These are phyloP conservation scores for Hybognathus amarus DNA, from an alignment of 2,797 vertebrate species.

Conservation along the genomic window DNA sequence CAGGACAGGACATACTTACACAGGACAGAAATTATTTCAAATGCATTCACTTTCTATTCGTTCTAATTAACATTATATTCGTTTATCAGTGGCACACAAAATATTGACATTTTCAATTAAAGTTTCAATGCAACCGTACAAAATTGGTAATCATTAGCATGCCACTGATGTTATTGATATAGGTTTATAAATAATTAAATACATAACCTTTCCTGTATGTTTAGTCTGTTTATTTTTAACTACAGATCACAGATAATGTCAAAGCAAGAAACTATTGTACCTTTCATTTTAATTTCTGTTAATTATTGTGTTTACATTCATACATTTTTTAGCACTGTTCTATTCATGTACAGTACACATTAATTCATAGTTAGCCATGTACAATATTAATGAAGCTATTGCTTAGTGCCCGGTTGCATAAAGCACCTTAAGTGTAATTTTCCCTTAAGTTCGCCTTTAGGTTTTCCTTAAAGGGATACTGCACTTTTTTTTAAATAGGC, in stretches of 20 bases:
- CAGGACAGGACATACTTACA: too few relatives aligned
- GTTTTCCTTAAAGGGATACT: not conserved
- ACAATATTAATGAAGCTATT: too few relatives aligned
- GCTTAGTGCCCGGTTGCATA: not conserved
- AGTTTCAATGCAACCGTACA: not conserved
- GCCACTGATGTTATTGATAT: too few relatives aligned
- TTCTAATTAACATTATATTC: not conserved
- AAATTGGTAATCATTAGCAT: not conserved
- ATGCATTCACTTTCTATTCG: not conserved
- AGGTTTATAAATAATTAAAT: not conserved
- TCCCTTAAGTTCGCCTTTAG: not conserved
- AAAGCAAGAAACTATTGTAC: conserved; percentile 7
- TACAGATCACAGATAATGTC: not conserved
- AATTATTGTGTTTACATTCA: conserved; percentile 19
- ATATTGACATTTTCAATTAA: not conserved
- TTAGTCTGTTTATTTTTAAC: not conserved
- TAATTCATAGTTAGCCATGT: too few relatives aligned
- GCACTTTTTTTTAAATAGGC: too few relatives aligned
- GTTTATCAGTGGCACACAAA: not conserved
- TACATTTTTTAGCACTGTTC: not conserved
- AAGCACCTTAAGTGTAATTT: not conserved
- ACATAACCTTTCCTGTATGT: not conserved
- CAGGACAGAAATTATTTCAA: not conserved
- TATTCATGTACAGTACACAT: too few relatives aligned
- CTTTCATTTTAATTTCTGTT: conserved; percentile 5